Base-by-base conservation (phyloP, 2,113 vertebrate species). In the Phyllostomus hastatus region DNA sequence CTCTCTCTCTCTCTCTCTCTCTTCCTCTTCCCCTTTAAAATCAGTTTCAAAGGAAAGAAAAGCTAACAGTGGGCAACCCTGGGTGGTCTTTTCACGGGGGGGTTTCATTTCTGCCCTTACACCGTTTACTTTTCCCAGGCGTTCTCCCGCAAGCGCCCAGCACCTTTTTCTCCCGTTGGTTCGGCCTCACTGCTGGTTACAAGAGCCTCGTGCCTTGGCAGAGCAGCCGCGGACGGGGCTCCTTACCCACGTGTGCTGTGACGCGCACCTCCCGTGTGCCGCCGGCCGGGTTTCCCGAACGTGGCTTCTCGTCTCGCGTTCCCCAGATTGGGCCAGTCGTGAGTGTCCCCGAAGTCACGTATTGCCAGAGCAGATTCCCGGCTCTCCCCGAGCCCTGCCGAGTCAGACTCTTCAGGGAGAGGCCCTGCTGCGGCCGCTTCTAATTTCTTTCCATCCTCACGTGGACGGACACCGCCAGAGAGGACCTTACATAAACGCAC, bases 131-230 rank as follows among this genome's bases (percentile, higher is more conserved):
- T 54, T 57, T 41, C 57, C 28, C 31, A 14, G 31, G 24, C 8
- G 4, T 83, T 54, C 50, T 59, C 22, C 35, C 7, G n/a, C 4
- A 48, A 90, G 14, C 50, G 46, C 24, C 4, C 8, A 5, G 43
- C 41, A 8, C 16, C 10, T 35, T 35, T 38, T 10, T 35, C 8
- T 41, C 10, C 81, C 8, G 0, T 41, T 22, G 6, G 0, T 41
- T 22, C 16, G 1, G 64, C 46, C 35, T n/a, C 4, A 4, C 26
- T 0, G 2, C 31, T 10, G 1, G 1, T 22, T 6, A 1, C 19
- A 11, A 28, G 26, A 31, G 28, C 69, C 38, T 3, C 1, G 20
- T 15, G 2, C 57, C 33, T 17, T 20, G 20, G 75, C n/a, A 22
- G 54, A 41, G n/a, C 31, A 52, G 3, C 41, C 22, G 0, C 0